Conservation (phyloP, 1,140 invertebrate species). For the Mercenaria mercenaria region DNA sequence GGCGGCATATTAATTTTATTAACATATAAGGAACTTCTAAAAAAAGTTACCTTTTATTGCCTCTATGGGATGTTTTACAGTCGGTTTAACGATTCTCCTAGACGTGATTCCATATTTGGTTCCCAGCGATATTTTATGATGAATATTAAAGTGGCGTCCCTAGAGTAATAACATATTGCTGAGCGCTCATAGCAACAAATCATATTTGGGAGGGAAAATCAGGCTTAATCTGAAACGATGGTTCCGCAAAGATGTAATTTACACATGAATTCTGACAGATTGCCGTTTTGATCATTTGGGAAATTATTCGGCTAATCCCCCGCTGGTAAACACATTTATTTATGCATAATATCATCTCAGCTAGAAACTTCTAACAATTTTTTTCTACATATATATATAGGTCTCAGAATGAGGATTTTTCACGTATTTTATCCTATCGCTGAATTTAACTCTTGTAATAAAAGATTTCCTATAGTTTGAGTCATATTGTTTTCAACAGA, state of each 20-base stretch:
- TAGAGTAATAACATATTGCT: not conserved
- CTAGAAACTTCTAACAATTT: not conserved
- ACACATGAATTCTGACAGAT: not conserved
- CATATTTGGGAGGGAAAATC: constrained; percentile 25
- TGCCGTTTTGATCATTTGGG: not conserved
- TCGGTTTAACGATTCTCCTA: not conserved
- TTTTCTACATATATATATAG: no score
- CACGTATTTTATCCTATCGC: no score
- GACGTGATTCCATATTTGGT: not conserved
- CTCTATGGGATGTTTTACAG: not conserved
- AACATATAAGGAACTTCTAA: no score
- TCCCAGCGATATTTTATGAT: not conserved
- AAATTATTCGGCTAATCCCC: not conserved
- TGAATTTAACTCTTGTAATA: no score
- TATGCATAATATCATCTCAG: constrained; percentile 11
- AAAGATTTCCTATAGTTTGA: no score
- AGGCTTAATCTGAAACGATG: not conserved
- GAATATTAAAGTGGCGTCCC: not conserved
- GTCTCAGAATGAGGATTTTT: no score
- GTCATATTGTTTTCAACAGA: no score
- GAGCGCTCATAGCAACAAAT: not conserved
- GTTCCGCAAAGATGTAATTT: constrained; percentile 11
- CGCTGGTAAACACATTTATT: not conserved
- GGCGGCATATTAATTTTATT: no score
- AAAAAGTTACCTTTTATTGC: not conserved